phyloP scores from a whole-genome alignment of 1,140 invertebrate species.

The Saccostrea glomerata region DNA sequence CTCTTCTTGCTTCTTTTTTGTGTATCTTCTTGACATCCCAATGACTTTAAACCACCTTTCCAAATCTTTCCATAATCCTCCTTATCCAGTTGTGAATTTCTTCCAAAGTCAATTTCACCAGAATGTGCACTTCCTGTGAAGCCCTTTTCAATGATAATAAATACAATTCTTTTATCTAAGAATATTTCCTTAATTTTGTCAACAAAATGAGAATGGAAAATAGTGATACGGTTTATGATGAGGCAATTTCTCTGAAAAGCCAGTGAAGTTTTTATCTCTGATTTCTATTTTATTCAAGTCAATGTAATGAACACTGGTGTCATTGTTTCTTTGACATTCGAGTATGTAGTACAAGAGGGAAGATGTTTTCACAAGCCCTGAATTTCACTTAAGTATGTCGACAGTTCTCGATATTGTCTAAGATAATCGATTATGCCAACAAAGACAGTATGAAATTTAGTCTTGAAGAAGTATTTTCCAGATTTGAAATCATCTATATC shows the following conservation, averaged over 20 bases:
- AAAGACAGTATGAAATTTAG: constrained; percentile 2
- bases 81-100: constrained; percentile 32
- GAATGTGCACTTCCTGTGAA: neutral
- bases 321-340: neutral
- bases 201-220: neutral
- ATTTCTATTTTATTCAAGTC: constrained; percentile 16
- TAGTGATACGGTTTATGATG: neutral
- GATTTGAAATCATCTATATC: neutral
- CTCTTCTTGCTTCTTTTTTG: constrained; percentile 7
- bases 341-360: constrained; percentile 24
- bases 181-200: constrained; percentile 4
- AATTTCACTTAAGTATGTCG: neutral
- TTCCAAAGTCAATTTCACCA: neutral
- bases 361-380: neutral
- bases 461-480: constrained; percentile 29
- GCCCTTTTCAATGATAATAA: neutral
- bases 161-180: neutral
- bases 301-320: constrained; percentile 24
- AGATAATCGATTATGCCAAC: neutral
- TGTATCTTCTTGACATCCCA: constrained; percentile 23
- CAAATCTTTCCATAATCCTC: constrained; percentile 7
- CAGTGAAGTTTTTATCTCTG: constrained; percentile 15
- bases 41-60: constrained; percentile 21
- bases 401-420: neutral
- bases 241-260: neutral